Percentiles rank a stretch among this genome's conserved stretches.
These are phyloP conservation scores for Acronicta leporina DNA, from an alignment of 2,888 invertebrate species.

Conservation along the genomic window DNA sequence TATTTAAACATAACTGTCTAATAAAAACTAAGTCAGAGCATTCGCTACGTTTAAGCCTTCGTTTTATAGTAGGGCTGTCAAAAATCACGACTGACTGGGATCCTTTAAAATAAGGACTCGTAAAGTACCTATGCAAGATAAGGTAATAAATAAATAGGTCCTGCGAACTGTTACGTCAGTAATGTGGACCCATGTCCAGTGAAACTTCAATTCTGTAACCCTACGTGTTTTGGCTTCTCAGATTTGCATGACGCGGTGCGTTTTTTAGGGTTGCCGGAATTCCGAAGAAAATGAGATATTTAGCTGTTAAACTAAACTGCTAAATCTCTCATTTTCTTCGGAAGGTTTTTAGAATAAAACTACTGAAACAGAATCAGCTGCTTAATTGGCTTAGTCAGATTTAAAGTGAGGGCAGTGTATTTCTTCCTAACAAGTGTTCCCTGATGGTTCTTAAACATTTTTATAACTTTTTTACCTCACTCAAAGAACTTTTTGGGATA, in stretches of 20 bases:
- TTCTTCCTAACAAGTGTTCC: too few relatives aligned
- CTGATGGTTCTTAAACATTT: too few relatives aligned
- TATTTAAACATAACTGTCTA: conserved; percentile 37
- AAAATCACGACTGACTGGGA: conserved; percentile 40
- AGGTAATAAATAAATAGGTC: conserved; percentile 67
- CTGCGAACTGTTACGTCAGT: conserved; percentile 59
- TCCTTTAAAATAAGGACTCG: conserved; percentile 50
- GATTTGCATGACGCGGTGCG: conserved; percentile 43
- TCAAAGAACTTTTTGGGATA: too few relatives aligned
- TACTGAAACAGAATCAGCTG: too few relatives aligned
- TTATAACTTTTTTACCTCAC: too few relatives aligned
- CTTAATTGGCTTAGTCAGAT: too few relatives aligned
- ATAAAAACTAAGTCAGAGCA: conserved; percentile 43
- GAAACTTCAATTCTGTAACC: conserved; percentile 70
- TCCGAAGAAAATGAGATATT: background rate
- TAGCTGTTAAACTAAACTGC: too few relatives aligned
- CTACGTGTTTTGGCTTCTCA: conserved; percentile 56
- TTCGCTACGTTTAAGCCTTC: conserved; percentile 42
- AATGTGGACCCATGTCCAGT: conserved; percentile 60
- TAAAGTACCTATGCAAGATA: conserved; percentile 60
- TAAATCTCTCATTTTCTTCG: too few relatives aligned
- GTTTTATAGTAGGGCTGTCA: conserved; percentile 45
- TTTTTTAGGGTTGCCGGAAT: conserved; percentile 15
- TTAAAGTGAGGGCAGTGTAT: too few relatives aligned
- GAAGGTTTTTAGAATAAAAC: too few relatives aligned